These are phyloP conservation scores for Alligator sinensis DNA, from an alignment of 2,113 vertebrate species.

Conservation along the genomic window DNA sequence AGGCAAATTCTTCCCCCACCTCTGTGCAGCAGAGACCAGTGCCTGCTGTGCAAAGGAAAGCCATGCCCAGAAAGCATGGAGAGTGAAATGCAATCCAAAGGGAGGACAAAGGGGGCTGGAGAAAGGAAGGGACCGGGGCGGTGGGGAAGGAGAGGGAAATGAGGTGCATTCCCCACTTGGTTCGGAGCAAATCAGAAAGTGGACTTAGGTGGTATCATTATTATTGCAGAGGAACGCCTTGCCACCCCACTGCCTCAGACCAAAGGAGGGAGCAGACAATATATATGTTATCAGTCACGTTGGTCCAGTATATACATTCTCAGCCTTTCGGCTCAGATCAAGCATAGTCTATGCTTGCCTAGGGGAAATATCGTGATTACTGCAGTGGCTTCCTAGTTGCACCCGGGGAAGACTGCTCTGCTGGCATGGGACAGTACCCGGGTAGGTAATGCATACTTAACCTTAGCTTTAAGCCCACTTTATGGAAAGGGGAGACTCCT, in stretches of 20 bases:
- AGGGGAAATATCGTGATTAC: too few species aligned
- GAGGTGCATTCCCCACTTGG: neutral
- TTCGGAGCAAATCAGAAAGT: neutral
- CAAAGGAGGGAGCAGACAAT: too few species aligned
- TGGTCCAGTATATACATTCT: neutral
- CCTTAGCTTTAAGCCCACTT: too few species aligned
- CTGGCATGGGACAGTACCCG: too few species aligned
- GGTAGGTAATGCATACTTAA: too few species aligned
- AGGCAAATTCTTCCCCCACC: neutral
- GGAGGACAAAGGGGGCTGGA: neutral
- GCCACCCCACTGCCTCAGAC: neutral
- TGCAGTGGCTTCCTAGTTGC: too few species aligned
- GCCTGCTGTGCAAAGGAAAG: neutral
- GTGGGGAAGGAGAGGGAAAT: fast-evolving
- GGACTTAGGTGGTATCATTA: neutral
- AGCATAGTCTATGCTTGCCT: too few species aligned
- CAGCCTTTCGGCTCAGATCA: too few species aligned
- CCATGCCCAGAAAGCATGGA: neutral
- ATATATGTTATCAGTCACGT: neutral
- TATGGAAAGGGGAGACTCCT: too few species aligned
- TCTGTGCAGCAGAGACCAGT: neutral
- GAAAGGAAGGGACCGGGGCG: neutral
- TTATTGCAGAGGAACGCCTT: neutral
- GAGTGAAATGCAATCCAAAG: neutral
- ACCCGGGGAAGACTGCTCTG: too few species aligned